phyloP scores from a whole-genome alignment of 2,113 vertebrate genomes.

The Rhea pennata region DNA sequence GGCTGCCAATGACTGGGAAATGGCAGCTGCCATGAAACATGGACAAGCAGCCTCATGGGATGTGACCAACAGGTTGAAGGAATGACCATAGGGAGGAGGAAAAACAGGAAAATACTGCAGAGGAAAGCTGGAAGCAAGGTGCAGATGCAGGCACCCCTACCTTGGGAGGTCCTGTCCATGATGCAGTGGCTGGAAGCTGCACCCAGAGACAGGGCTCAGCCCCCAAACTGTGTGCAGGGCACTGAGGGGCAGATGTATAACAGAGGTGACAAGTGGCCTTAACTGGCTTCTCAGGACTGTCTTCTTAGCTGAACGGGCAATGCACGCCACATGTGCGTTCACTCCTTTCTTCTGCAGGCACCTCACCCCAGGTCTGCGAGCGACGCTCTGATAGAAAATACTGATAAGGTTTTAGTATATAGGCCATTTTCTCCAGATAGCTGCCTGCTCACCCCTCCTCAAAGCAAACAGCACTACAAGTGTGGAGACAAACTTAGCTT shows the following conservation, averaged over 20 bases:
- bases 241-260: rapidly evolving
- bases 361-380: neutral
- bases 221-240: rapidly evolving
- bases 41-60: neutral
- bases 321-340: rapidly evolving
- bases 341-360: neutral
- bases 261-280: neutral
- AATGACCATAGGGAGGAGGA: neutral
- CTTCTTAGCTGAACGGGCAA: neutral
- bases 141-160: too few species aligned
- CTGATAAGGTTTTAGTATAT: neutral
- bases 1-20: neutral
- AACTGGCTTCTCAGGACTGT: rapidly evolving
- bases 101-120: rapidly evolving
- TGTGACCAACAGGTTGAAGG: neutral
- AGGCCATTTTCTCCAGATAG: rapidly evolving
- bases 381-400: neutral
- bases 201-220: rapidly evolving
- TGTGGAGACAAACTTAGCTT: neutral
- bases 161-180: too few species aligned
- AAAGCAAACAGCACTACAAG: too few species aligned
- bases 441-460: rapidly evolving
- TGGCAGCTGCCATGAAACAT: neutral
- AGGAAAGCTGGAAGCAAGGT: neutral
- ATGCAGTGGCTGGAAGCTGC: neutral